A percentile compares a stretch with the other conserved stretches of the same genome.
Conservation (phyloP, 1,140 invertebrate genomes). For the Papilio machaon region DNA sequence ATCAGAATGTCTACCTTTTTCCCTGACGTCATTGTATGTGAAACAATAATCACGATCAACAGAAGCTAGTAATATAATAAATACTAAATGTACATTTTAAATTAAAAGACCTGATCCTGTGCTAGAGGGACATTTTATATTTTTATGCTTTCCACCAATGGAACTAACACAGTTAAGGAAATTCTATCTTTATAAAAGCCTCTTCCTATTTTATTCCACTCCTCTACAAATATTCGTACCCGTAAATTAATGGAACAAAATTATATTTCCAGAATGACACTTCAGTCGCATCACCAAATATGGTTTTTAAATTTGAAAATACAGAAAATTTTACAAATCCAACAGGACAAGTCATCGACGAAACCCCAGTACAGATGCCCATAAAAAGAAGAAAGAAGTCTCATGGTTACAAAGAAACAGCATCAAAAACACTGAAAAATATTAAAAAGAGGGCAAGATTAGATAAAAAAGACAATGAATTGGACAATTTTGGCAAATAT, state of each 20-base stretch:
- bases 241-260: not conserved
- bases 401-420: not conserved
- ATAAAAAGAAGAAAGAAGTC: not conserved
- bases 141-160: no score
- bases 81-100: no score
- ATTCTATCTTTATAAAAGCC: no score
- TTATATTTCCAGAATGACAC: not conserved
- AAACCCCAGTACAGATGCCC: not conserved
- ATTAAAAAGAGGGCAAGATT: not conserved
- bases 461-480: not conserved
- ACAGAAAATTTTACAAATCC: not conserved
- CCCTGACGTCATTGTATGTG: no score
- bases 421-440: not conserved
- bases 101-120: no score
- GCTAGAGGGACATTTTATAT: no score
- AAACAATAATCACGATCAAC: no score
- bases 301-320: not conserved
- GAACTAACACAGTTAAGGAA: no score
- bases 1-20: no score
- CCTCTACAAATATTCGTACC: no score
- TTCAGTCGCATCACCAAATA: not conserved
- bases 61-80: no score
- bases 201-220: no score
- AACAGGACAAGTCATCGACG: not conserved
- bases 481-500: slow-evolving; percentile 1